phyloP scores from a whole-genome alignment of 2,888 invertebrate species.

The Xylota segnis region DNA sequence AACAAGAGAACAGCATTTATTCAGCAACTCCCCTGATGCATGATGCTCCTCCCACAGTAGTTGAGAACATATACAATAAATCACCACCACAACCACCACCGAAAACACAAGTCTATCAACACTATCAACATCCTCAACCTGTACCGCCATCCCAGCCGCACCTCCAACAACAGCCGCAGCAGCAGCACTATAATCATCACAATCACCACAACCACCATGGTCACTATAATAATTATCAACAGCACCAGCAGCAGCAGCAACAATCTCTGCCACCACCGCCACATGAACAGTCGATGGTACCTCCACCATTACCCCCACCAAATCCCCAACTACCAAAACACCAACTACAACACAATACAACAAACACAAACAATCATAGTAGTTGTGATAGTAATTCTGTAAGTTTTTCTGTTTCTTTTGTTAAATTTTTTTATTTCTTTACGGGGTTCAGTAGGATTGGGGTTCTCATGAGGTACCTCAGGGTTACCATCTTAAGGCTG shows the following conservation, averaged over 20 bases:
- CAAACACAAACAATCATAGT: slow-evolving; percentile 72
- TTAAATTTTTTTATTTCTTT: slow-evolving; percentile 32
- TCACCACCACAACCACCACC: slow-evolving; percentile 71
- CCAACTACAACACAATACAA: slow-evolving; percentile 76
- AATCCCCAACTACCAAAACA: slow-evolving; percentile 77
- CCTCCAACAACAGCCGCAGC: slow-evolving; percentile 75
- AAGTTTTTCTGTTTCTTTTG: slow-evolving; percentile 66
- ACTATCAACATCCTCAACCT: slow-evolving; percentile 74
- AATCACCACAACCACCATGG: slow-evolving; percentile 54
- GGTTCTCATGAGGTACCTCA: slow-evolving; percentile 17
- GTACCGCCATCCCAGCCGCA: slow-evolving; percentile 72
- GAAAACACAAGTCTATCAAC: slow-evolving; percentile 71
- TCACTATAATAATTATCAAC: slow-evolving; percentile 59
- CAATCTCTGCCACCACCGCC: slow-evolving; percentile 76
- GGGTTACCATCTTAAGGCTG: slow-evolving; percentile 23
- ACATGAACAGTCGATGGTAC: slow-evolving; percentile 77
- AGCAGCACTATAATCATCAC: slow-evolving; percentile 65
- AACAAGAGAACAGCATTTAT: slow-evolving; percentile 75
- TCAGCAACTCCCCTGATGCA: slow-evolving; percentile 73
- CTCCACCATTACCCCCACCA: slow-evolving; percentile 76
- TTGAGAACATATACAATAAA: slow-evolving; percentile 70
- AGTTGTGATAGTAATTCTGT: slow-evolving; percentile 76
- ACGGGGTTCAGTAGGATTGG: slow-evolving; percentile 6
- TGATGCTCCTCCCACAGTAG: slow-evolving; percentile 66
- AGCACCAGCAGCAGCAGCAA: slow-evolving; percentile 76